Evolutionary conservation across 1,140 invertebrate genomes (phyloP).

Genomic region (Conus betulinus): DNA sequence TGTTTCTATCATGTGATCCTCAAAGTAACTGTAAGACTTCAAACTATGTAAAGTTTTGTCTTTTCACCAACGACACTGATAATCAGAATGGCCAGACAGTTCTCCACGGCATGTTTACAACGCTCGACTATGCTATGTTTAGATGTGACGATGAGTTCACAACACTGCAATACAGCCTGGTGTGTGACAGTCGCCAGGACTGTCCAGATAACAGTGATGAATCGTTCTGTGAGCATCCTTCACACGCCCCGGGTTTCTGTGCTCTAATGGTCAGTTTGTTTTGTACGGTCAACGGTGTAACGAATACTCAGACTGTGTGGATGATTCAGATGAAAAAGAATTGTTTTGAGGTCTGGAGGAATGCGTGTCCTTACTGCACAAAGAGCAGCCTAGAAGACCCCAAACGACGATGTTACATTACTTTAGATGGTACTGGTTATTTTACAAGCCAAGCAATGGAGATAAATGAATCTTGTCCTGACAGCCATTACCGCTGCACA

Average conservation of each 20-base stretch:
- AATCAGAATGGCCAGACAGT: neutral
- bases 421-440: neutral
- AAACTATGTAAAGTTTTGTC: neutral
- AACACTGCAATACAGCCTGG: conserved; percentile 9
- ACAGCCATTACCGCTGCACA: conserved; percentile 15
- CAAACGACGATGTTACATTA: neutral
- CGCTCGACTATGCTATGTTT: neutral
- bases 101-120: neutral
- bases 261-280: neutral
- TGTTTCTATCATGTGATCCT: neutral
- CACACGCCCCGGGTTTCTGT: neutral
- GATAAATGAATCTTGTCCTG: neutral
- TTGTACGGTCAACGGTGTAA: neutral
- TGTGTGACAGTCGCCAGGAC: conserved; percentile 21
- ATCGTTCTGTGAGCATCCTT: neutral
- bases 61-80: neutral
- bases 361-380: neutral
- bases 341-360: neutral
- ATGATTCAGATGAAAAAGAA: neutral
- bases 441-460: neutral
- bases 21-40: neutral
- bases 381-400: neutral
- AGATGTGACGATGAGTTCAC: neutral
- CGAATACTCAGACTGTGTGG: neutral
- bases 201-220: conserved; percentile 3